phyloP scores from a whole-genome alignment of 2,113 vertebrate species.

The Pollimyrus isidori region DNA sequence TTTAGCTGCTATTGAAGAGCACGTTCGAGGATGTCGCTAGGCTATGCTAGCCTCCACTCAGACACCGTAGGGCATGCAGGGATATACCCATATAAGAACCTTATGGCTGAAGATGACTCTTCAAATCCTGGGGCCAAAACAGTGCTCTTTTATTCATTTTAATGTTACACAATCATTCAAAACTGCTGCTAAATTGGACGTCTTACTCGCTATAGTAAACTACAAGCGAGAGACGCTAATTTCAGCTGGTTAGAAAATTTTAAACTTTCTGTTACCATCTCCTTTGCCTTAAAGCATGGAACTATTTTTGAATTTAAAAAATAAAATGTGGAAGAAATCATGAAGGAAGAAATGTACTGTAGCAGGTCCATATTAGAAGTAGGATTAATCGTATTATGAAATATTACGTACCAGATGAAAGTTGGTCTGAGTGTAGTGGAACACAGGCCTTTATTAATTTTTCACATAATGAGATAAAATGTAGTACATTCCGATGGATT shows the following conservation, averaged over 20 bases:
- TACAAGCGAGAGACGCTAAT: not conserved
- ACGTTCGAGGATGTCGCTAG: not conserved
- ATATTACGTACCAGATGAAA: not conserved
- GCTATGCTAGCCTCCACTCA: not conserved
- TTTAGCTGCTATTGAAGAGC: slow-evolving; percentile 6
- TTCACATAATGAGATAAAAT: not conserved
- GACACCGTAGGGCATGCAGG: not conserved
- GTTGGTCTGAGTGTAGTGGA: not conserved
- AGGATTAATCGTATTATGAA: not conserved
- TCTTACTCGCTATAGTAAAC: not conserved
- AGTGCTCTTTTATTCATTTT: not conserved
- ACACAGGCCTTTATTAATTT: not conserved
- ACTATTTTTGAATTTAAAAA: not conserved
- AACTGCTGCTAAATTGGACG: not conserved
- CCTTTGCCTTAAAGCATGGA: not conserved
- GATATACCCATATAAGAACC: not conserved
- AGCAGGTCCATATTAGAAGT: not conserved
- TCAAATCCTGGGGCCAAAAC: not conserved
- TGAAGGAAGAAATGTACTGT: not conserved
- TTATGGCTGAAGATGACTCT: not conserved
- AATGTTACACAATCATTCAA: not conserved
- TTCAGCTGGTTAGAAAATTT: not conserved
- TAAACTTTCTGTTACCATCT: not conserved
- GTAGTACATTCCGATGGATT: not conserved
- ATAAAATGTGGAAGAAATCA: not conserved